These are phyloP conservation scores for Aphyosemion australe DNA, from an alignment of 2,113 vertebrate genomes.

Conservation along the genomic window DNA sequence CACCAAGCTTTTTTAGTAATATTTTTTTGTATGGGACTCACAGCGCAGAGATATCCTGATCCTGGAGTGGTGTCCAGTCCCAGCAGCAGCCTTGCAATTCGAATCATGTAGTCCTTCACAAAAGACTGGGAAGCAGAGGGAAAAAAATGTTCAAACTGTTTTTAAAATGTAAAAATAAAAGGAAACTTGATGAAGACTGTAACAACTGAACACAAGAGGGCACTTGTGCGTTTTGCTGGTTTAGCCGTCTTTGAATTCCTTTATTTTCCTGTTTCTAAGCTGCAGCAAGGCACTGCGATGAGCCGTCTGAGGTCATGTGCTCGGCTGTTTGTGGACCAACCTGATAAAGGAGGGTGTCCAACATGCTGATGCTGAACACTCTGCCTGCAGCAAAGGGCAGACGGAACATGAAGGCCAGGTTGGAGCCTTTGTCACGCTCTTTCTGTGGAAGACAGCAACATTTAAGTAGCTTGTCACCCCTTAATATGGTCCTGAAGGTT, in stretches of 20 bases:
- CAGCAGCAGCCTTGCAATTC: conserved; percentile 89
- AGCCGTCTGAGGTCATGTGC: conserved; percentile 14
- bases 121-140: conserved; percentile 84
- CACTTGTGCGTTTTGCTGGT: conserved; percentile 24
- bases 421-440: conserved; percentile 82
- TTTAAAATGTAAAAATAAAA: not conserved
- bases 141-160: conserved; percentile 2
- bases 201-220: conserved; percentile 61
- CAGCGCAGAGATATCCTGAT: conserved; percentile 92
- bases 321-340: conserved; percentile 37
- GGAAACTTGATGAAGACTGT: not conserved
- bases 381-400: conserved; percentile 83
- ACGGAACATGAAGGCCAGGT: conserved; percentile 94
- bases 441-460: conserved; percentile 51
- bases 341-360: conserved; percentile 76
- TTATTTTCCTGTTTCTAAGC: conserved; percentile 1
- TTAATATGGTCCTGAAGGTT: not conserved
- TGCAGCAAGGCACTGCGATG: conserved; percentile 1
- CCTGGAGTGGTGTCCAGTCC: conserved; percentile 94
- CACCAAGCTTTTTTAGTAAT: not conserved
- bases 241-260: conserved; percentile 15
- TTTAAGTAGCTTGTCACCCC: conserved; percentile 4
- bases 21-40: conserved; percentile 70
- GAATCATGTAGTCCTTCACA: conserved; percentile 99
- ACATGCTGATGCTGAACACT: conserved; percentile 77